A percentile compares a stretch with the other conserved stretches of the same genome.
Evolutionary conservation across 2,113 vertebrate species (phyloP).

Genomic region (Burhinus oedicnemus): DNA sequence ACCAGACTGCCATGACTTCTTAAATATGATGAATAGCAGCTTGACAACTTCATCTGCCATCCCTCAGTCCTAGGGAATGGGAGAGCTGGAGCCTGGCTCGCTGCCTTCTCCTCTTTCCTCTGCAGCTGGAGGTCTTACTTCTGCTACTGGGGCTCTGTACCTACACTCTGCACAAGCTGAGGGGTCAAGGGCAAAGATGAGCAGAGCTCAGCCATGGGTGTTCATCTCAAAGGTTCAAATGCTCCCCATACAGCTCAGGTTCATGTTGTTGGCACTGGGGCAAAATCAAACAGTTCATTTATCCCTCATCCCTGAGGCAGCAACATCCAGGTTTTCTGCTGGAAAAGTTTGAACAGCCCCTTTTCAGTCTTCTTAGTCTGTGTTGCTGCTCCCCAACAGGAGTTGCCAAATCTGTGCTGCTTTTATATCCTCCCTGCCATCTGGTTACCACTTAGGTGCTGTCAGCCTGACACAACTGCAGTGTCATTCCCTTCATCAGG

Average conservation of each 20-base stretch:
- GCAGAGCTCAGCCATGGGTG: neutral
- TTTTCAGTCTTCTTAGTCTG: neutral
- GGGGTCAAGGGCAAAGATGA: neutral
- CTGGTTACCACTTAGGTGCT: neutral
- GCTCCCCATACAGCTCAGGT: neutral
- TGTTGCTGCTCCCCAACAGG: neutral
- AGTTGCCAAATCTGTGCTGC: neutral
- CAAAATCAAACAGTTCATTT: neutral
- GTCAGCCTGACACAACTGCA: neutral
- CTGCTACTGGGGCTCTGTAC: neutral
- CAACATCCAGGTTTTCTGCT: neutral
- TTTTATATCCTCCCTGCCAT: neutral
- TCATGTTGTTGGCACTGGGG: neutral
- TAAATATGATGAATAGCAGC: no score
- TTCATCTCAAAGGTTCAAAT: neutral
- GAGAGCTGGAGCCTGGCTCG: neutral
- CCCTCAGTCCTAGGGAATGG: neutral
- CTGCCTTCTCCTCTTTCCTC: neutral
- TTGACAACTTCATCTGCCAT: no score
- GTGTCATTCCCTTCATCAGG: neutral
- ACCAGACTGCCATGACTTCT: no score
- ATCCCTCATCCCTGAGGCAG: neutral
- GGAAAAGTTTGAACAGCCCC: neutral
- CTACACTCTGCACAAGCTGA: rapidly evolving
- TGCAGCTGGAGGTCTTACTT: neutral